Conservation (phyloP, 2,113 vertebrate species). For the Shinisaurus crocodilurus region DNA sequence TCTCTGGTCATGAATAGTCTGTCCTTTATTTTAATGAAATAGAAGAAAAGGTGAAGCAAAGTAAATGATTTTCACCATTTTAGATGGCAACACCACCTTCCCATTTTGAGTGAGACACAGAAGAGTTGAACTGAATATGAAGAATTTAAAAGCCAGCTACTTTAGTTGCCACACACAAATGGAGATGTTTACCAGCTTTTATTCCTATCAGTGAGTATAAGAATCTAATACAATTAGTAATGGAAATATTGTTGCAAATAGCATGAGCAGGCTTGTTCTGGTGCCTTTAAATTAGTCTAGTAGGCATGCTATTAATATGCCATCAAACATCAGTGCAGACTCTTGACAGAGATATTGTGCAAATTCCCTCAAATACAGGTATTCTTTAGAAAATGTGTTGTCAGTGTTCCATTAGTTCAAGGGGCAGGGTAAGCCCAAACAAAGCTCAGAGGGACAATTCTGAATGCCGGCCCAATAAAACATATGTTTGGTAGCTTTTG, state of each 20-base stretch:
- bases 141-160: constrained; percentile 41
- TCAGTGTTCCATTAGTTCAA: constrained; percentile 60
- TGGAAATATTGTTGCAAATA: constrained; percentile 47
- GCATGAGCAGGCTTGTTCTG: constrained; percentile 48
- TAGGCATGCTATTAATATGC: constrained; percentile 60
- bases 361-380: constrained; percentile 57
- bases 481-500: constrained; percentile 35
- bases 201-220: constrained; percentile 55
- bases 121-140: constrained; percentile 37
- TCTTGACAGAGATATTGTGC: constrained; percentile 60
- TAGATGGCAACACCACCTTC: background rate
- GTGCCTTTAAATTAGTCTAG: constrained; percentile 59
- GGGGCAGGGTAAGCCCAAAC: constrained; percentile 39
- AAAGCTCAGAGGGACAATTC: constrained; percentile 39
- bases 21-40: constrained; percentile 24
- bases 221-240: constrained; percentile 60
- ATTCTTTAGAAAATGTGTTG: constrained; percentile 62
- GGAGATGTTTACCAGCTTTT: constrained; percentile 32
- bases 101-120: background rate
- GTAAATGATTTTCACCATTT: background rate
- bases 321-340: constrained; percentile 56
- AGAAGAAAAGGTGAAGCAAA: background rate
- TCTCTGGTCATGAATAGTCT: background rate
- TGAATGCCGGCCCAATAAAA: constrained; percentile 58
- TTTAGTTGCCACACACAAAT: constrained; percentile 34